These are phyloP conservation scores for Lacerta bilineata DNA, from an alignment of 2,797 vertebrate genomes.

Conservation along the genomic window DNA sequence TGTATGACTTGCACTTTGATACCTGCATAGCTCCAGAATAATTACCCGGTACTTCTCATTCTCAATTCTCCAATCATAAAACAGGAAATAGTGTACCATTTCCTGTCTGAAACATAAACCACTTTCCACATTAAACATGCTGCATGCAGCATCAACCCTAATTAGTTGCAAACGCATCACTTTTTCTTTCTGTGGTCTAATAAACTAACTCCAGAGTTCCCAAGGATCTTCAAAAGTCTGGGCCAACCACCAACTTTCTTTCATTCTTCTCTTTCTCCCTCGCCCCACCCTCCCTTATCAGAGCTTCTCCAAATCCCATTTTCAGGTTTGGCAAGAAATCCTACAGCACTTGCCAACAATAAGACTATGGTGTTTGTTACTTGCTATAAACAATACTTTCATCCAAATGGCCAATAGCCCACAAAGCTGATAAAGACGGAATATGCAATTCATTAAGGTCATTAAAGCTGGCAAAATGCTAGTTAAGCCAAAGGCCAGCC, in stretches of 20 bases:
- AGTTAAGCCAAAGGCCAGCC: constrained; percentile 52
- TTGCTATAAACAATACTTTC: constrained; percentile 47
- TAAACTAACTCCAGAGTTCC: constrained; percentile 27
- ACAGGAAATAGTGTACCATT: constrained; percentile 12
- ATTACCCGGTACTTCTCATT: background rate
- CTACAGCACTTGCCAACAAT: constrained; percentile 43
- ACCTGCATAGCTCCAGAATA: background rate
- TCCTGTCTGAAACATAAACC: constrained; percentile 4
- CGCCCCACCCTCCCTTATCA: constrained; percentile 16
- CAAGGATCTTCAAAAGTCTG: constrained; percentile 25
- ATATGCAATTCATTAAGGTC: constrained; percentile 42
- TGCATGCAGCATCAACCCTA: constrained; percentile 2
- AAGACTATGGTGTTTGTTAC: constrained; percentile 40
- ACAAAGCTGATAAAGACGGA: constrained; percentile 39
- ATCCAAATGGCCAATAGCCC: constrained; percentile 33
- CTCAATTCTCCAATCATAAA: constrained; percentile 3
- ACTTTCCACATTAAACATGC: background rate
- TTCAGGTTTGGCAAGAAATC: constrained; percentile 57
- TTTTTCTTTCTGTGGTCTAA: constrained; percentile 3
- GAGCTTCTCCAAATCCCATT: constrained; percentile 51
- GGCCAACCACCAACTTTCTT: background rate
- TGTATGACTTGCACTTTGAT: background rate
- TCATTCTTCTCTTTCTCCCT: background rate
- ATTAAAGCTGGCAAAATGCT: constrained; percentile 57
- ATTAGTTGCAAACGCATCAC: constrained; percentile 18